Base-by-base conservation (phyloP, 2,888 invertebrate genomes). In the Pterostichus niger region DNA sequence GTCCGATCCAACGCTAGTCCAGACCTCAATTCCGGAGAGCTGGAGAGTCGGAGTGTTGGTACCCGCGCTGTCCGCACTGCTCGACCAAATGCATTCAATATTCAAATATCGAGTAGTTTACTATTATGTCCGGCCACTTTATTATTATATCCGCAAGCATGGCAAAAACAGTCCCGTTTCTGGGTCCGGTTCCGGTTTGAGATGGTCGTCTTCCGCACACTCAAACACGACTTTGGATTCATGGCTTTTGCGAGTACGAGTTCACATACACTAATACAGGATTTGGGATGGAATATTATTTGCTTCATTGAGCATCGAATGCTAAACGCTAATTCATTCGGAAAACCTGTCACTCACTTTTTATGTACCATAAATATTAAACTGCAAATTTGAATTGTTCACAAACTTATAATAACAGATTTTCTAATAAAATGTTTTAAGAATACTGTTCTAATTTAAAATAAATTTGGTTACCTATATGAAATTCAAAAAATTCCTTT, bases 51-150 rank as follows among this genome's bases (percentile, higher is more conserved):
- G 31, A 9, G 59, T 56, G 56, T 24, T 11, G 59, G 17, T 24
- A 31, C 9, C 35, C 73, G 11, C 9, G 15, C 35, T 52, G 49
- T 33, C 35, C 75, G 75, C 52, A 49, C 54, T 31, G 49, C 7
- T 44, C 44, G 49, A 46, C 73, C 40, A 33, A 17, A 54, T 64
- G 46, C 64, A 79, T 79, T 79, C 79, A 68, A 79, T 79, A 79
- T 79, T 79, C 79, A 79, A 79, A 79, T 79, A 79, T 79, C 79
- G 49, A 79, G 79, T 79, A 56, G 54, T 79, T 79, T 79, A 79
- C 79, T 79, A 79, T 79, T 68, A 79, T 79, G 52, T 79, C 79
- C 79, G 79, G 64, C 15, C 79, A 79, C 79, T 79, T 79, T 79
- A 79, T 79, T 79, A 79, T 79, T 79, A 79, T 79, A 79, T 64